Evolutionary conservation across 2,888 invertebrate species (phyloP), one percentile per base, ranked within the genome.

Genomic region (Lottia gigantea): DNA sequence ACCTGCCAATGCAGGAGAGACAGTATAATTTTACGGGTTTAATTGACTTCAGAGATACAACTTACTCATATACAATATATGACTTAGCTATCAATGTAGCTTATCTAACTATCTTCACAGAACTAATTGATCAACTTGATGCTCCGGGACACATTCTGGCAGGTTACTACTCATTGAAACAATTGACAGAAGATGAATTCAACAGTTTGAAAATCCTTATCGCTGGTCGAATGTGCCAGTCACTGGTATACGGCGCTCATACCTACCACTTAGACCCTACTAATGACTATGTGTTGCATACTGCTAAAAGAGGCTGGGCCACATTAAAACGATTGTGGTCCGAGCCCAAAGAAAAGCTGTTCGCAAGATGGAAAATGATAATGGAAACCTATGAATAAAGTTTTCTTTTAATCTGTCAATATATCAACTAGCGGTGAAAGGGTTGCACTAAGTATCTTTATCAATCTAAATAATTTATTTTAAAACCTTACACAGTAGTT

Each of bases 1-100:
- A 66, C 12, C 64, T 89, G 15, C n/a, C n/a, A n/a, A n/a, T n/a
- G n/a, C 73, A 76, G 14, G 67, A 72, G n/a, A 67, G 73, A 0
- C 91, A 91, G 45, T 92, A 92, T 89, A 89, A 90, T 66, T 90
- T 95, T 23, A 88, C 90, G 1, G 94, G 93, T 0, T 89, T 96
- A 68, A 91, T 97, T 14, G 97, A 97, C 90, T 96, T 96, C 85
- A 95, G 95, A 0, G 96, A 97, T 87, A 91, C 92, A 31, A 93
- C 93, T 75, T 90, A 90, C 71, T 92, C 93, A 0, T 94, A 92
- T 84, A 91, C 81, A 40, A 75, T 96, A 61, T 96, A 95, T 87
- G 97, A 97, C 86, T 85, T 97, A 72, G 95, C 95, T 0, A 92
- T 96, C 71, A 90, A 92, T 3, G 91, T 95, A 89, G 92, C 93